Evolutionary conservation across 2,113 vertebrate species (phyloP), one percentile per base, ranked within the genome.

Genomic region (Holacanthus passer): DNA sequence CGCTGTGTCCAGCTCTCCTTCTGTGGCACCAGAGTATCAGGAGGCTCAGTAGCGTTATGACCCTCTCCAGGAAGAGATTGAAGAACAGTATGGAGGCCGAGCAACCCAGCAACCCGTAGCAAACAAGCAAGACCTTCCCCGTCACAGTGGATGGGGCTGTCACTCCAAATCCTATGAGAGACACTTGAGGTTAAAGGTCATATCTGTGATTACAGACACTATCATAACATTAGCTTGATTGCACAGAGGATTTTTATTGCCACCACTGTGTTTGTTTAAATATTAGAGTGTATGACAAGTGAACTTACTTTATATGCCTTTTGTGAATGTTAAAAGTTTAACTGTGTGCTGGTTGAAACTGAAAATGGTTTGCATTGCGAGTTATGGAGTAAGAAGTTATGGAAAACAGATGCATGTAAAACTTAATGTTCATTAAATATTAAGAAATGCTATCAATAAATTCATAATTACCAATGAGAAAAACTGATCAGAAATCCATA

Each of bases 21-120:
- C 76, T 50, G 68, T 84, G 90, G 48, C 88, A 89, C 84, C 86
- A 82, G 45, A 62, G 29, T 62, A 86, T 55, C 13, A 88, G 45
- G 47, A 81, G 72, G 48, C 89, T 89, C 48, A 92, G 74, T 9
- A 94, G 74, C 0, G 83, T 89, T 69, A 94, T 79, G 76, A 88
- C 59, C 58, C 83, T 78, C 70, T 90, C 88, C 75, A 89, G 67
- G 66, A 92, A 92, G 22, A 92, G 78, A 45, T 90, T 88, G 66
- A 90, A 93, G 79, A 95, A 95, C 47, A 94, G 87, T 22, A 93
- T 85, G 59, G 90, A 53, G 7, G 90, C 88, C 0, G 93, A 88
- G 48, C 94, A 94, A 47, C 94, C 94, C 24, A 93, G 53, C 79
- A 94, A 52, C 5, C 93, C 92, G 24, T 94, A 94, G 81, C 93